These are phyloP conservation scores for Crotalus tigris DNA, from an alignment of 2,113 vertebrate genomes.

Conservation along the genomic window DNA sequence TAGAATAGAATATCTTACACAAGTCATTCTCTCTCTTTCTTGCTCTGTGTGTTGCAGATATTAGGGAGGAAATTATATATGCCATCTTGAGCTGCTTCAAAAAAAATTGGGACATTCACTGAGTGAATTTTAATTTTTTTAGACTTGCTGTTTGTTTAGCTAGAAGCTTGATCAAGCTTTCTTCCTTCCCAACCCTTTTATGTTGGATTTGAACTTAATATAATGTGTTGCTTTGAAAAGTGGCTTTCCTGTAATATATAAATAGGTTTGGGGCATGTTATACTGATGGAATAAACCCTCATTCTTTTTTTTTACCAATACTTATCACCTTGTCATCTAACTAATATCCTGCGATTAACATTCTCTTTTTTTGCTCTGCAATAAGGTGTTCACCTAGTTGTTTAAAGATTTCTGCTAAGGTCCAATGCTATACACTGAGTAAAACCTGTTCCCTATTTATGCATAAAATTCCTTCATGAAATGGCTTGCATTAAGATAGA, in stretches of 20 bases:
- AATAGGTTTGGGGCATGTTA: not conserved
- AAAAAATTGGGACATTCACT: constrained; percentile 40
- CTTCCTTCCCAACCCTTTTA: not conserved
- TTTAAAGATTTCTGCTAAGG: constrained; percentile 35
- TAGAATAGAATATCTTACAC: too few relatives aligned
- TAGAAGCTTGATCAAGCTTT: not conserved
- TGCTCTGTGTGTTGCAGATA: not conserved
- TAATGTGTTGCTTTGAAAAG: not conserved
- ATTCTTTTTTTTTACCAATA: constrained; percentile 1
- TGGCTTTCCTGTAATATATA: not conserved
- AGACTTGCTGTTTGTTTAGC: constrained; percentile 11
- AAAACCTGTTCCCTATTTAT: constrained; percentile 15
- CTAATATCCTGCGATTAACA: constrained; percentile 31
- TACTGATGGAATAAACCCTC: not conserved
- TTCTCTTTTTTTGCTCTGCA: constrained; percentile 23
- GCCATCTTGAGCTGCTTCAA: not conserved
- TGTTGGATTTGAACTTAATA: constrained; percentile 12
- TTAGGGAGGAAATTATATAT: not conserved
- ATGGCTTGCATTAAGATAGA: constrained; percentile 7
- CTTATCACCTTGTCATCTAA: constrained; percentile 35
- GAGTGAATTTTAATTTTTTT: constrained; percentile 16
- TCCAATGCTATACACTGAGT: constrained; percentile 34
- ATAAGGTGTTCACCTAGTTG: constrained; percentile 53
- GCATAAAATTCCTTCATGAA: not conserved
- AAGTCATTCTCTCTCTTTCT: not conserved